phyloP scores from a whole-genome alignment of 2,113 vertebrate genomes.

The Cheilinus undulatus region DNA sequence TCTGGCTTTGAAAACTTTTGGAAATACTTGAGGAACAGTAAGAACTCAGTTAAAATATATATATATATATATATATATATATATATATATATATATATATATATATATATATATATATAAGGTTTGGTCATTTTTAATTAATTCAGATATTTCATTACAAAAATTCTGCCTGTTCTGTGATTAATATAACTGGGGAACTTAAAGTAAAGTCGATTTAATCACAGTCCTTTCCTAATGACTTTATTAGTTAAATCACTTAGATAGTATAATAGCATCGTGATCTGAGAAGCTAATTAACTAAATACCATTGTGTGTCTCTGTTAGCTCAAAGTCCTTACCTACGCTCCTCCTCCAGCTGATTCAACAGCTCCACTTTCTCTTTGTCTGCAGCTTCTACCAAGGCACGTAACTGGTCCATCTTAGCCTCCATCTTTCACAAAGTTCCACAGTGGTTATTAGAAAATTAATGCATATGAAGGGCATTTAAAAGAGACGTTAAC shows the following conservation, averaged over 20 bases:
- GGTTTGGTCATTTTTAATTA: too few species aligned
- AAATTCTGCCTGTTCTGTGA: too few species aligned
- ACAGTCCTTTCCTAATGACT: background rate
- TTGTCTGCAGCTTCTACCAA: conserved; percentile 96
- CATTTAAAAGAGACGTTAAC: background rate
- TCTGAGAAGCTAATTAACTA: background rate
- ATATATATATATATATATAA: too few species aligned
- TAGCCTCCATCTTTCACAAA: conserved; percentile 91
- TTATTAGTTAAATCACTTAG: conserved; percentile 4
- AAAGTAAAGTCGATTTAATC: background rate
- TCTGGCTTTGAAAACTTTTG: too few species aligned
- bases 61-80: too few species aligned
- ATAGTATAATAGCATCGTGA: conserved; percentile 6
- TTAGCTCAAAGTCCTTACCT: conserved; percentile 81
- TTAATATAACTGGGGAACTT: background rate
- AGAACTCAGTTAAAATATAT: too few species aligned
- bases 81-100: too few species aligned
- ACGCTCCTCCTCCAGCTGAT: conserved; percentile 97
- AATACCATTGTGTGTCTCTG: background rate
- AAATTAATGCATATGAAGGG: background rate
- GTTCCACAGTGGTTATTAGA: background rate
- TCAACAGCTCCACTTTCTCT: conserved; percentile 96
- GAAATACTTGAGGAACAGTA: too few species aligned
- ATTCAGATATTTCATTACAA: too few species aligned
- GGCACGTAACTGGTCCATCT: conserved; percentile 96